Evolutionary conservation across 2,113 vertebrate genomes (phyloP).

Genomic region (Trichechus manatus): DNA sequence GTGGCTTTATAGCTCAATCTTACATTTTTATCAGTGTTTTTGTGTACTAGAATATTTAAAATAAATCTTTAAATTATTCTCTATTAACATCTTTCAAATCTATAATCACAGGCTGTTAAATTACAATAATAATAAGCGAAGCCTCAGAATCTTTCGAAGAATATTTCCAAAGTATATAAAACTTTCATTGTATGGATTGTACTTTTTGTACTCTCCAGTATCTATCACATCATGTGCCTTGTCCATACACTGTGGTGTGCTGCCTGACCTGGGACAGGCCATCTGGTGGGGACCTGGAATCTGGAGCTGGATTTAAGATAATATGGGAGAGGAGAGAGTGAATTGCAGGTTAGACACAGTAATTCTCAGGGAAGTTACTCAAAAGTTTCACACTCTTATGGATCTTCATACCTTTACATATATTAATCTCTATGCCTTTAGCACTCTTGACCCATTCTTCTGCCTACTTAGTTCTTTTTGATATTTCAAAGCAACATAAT

Average conservation of each 20-base stretch:
- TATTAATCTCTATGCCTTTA: not conserved
- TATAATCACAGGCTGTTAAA: not conserved
- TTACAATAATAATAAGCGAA: not conserved
- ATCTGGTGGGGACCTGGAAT: not conserved
- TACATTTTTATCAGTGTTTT: not conserved
- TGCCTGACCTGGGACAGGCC: not conserved
- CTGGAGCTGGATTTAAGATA: not conserved
- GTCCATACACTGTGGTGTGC: not conserved
- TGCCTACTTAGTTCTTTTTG: not conserved
- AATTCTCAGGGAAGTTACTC: not conserved
- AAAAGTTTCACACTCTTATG: not conserved
- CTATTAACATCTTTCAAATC: not conserved
- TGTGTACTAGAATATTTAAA: not conserved
- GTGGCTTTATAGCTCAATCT: not conserved
- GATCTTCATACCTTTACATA: not conserved
- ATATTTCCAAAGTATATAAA: not conserved
- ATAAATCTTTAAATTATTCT: not conserved
- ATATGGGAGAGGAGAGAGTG: not conserved
- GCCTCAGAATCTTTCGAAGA: not conserved
- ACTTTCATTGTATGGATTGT: rapidly evolving
- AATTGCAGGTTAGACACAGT: not conserved
- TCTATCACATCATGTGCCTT: not conserved
- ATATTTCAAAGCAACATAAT: not conserved
- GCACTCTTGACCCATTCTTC: not conserved
- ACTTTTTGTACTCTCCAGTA: not conserved